Percentiles rank a stretch among this genome's conserved stretches.
Conservation (phyloP, 1,140 invertebrate genomes). For the Ectropis grisescens region DNA sequence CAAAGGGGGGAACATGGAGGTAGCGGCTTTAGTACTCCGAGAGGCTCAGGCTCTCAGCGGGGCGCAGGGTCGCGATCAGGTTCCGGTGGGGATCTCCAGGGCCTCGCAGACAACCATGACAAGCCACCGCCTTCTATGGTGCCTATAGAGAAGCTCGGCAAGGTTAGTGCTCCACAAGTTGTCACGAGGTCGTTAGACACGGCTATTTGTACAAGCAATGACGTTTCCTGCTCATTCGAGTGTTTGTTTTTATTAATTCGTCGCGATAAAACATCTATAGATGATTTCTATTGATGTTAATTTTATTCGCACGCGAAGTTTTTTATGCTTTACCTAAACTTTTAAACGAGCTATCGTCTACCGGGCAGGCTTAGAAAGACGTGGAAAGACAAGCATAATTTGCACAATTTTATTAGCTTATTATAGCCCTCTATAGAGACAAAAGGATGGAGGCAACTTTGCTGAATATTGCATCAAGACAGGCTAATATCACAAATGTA, state of each 20-base stretch:
- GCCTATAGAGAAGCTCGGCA: constrained; percentile 78
- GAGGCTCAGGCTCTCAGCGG: constrained; percentile 56
- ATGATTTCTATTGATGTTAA: no score
- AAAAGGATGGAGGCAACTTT: no score
- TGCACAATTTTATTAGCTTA: no score
- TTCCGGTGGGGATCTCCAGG: constrained; percentile 73
- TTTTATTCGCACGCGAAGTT: no score
- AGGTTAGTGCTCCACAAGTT: constrained; percentile 57
- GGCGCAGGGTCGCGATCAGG: constrained; percentile 71
- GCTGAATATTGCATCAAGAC: no score
- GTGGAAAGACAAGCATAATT: no score
- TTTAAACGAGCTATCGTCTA: no score
- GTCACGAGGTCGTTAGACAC: neutral
- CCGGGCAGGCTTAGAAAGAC: no score
- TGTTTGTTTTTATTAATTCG: constrained; percentile 19
- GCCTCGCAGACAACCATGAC: constrained; percentile 21
- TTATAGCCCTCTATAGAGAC: no score
- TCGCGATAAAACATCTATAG: no score
- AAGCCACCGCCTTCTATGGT: constrained; percentile 71
- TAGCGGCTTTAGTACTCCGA: constrained; percentile 50
- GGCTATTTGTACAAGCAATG: constrained; percentile 1
- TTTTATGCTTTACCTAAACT: no score
- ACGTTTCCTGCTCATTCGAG: constrained; percentile 9
- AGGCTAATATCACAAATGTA: no score
- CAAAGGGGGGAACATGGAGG: constrained; percentile 24